Percentiles rank a stretch among this genome's conserved stretches.
Evolutionary conservation across 2,797 vertebrate species (phyloP).

Genomic region (Sebastes variabilis): DNA sequence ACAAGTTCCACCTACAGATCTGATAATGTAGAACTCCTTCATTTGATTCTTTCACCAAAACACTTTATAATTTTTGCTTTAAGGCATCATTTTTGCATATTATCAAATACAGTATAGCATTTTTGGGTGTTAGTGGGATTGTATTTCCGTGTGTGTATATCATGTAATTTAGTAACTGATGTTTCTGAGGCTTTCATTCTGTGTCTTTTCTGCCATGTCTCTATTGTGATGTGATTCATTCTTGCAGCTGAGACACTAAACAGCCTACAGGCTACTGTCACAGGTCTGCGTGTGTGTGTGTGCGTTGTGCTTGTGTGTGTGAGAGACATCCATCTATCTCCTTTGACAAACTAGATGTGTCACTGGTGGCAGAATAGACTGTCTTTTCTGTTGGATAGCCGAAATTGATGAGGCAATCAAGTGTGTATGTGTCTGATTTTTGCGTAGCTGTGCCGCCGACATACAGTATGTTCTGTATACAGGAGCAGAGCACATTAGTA

Average conservation of each 20-base stretch:
- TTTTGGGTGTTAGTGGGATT: background rate
- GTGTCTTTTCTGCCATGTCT: conserved; percentile 60
- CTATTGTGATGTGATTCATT: conserved; percentile 71
- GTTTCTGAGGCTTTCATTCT: conserved; percentile 52
- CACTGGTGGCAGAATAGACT: conserved; percentile 53
- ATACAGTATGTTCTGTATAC: conserved; percentile 2
- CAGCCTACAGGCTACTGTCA: conserved; percentile 65
- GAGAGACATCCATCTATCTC: conserved; percentile 66
- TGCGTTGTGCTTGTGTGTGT: conserved; percentile 4
- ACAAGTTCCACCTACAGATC: background rate
- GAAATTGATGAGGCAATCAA: conserved; percentile 68
- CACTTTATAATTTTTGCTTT: conserved; percentile 12
- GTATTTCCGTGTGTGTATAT: background rate
- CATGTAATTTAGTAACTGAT: conserved; percentile 43
- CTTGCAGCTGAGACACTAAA: conserved; percentile 63
- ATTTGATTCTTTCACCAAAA: background rate
- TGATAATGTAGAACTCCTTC: too few relatives aligned
- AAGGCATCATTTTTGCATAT: background rate
- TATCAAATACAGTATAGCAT: background rate
- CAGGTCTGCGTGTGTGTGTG: conserved; percentile 20
- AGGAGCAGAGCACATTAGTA: background rate
- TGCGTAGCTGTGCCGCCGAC: background rate
- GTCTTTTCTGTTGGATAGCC: conserved; percentile 60
- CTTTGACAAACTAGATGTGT: conserved; percentile 69
- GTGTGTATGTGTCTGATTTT: conserved; percentile 19